Base-by-base conservation (phyloP, 2,888 invertebrate genomes). In the Zaprionus obscuricornis region DNA sequence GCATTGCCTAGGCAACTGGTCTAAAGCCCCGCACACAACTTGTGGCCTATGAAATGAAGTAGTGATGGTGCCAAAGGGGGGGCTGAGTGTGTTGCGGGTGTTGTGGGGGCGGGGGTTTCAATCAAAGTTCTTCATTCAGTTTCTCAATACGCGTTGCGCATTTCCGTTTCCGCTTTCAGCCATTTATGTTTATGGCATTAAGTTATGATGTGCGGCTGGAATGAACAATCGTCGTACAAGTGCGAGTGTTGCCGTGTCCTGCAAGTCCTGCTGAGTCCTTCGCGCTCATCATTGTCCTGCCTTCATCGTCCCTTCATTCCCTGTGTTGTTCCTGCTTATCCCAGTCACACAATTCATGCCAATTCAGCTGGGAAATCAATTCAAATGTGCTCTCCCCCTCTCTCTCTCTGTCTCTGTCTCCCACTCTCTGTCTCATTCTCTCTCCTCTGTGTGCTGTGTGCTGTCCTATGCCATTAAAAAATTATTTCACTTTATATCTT, bases 401-500 rank as follows among this genome's bases (percentile, higher is more conserved):
- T 13, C 17, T 18, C 17, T 4, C 1, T 40, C 11, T 10, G 33
- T 14, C 14, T 8, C 26, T 27, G 29, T 22, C 39, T 31, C 7
- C 4, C 4, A 8, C 11, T 31, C 13, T 3, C 13, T n/a, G 5
- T n/a, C n/a, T 6, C n/a, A n/a, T 13, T 31, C 26, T 27, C 7
- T 17, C 8, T n/a, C 8, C n/a, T 14, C 11, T 13, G 42, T 14
- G 34, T 27, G 24, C 36, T 26, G 37, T 36, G 45, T 10, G 29
- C 34, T n/a, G n/a, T 47, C 42, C 76, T 54, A 57, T 69, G 82
- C 76, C 81, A 78, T 78, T 79, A 78, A 78, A 81, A 84, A 79
- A 84, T 78, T 66, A 84, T 81, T 78, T 81, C 77, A 65, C 74
- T 84, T 79, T 76, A 81, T 81, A 73, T 73, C 73, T 76, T 84